Conservation (phyloP, 1,140 invertebrate genomes). For the Mya arenaria region DNA sequence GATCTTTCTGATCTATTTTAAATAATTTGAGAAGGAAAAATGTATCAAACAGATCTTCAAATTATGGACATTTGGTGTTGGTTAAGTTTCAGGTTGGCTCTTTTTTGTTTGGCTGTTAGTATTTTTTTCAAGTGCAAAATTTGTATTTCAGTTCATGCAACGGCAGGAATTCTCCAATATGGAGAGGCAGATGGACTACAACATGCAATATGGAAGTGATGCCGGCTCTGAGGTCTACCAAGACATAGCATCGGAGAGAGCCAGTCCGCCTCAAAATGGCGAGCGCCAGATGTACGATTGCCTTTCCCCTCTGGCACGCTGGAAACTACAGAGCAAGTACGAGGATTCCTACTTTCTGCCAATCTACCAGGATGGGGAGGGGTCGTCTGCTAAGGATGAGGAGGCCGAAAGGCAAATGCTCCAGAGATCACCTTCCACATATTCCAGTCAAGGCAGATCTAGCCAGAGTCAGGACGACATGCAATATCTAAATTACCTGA, state of each 20-base stretch:
- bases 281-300: slow-evolving; percentile 1
- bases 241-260: neutral
- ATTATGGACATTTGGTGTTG: no score
- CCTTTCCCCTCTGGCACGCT: slow-evolving; percentile 40
- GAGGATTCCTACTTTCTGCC: slow-evolving; percentile 32
- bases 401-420: neutral
- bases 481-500: slow-evolving; percentile 19
- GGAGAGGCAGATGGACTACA: neutral
- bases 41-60: no score
- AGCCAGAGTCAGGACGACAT: slow-evolving; percentile 9
- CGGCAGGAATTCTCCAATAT: neutral
- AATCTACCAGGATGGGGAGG: neutral
- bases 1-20: no score
- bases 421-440: neutral
- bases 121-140: no score
- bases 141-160: slow-evolving; percentile 47
- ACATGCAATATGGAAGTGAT: neutral
- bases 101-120: no score
- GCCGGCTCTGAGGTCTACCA: neutral
- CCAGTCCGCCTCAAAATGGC: slow-evolving; percentile 3
- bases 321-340: slow-evolving; percentile 35
- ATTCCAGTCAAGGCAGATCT: slow-evolving; percentile 31
- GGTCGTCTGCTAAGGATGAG: neutral
- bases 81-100: no score
- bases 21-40: no score